Percentiles rank a stretch among this genome's conserved stretches.
These are phyloP conservation scores for Megaleporinus macrocephalus DNA, from an alignment of 2,113 vertebrate genomes.

Conservation along the genomic window DNA sequence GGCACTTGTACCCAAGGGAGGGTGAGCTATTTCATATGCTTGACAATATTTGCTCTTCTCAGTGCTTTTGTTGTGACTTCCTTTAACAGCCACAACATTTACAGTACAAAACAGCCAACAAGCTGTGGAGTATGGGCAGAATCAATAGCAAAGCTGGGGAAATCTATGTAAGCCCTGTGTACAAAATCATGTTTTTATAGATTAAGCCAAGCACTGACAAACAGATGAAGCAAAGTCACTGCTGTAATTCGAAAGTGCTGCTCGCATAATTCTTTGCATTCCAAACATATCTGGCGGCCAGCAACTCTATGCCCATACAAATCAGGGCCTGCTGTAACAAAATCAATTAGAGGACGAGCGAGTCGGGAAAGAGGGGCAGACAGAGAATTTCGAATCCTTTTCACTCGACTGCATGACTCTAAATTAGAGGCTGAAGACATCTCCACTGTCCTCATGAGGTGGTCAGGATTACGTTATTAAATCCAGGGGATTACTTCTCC, in stretches of 20 bases:
- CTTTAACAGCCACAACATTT: constrained; percentile 55
- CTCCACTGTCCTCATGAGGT: constrained; percentile 49
- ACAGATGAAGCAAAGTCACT: constrained; percentile 55
- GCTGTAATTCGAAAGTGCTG: not conserved
- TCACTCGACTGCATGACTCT: constrained; percentile 35
- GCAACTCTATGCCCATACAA: constrained; percentile 51
- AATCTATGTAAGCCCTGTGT: constrained; percentile 67
- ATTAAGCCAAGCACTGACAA: constrained; percentile 63
- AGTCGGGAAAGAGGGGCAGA: constrained; percentile 20
- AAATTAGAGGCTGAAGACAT: constrained; percentile 58
- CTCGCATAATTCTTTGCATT: constrained; percentile 63
- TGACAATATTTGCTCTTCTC: constrained; percentile 24
- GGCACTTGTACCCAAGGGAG: not conserved
- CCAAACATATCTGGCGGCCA: constrained; percentile 60
- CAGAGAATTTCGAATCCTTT: constrained; percentile 22
- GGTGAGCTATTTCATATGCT: constrained; percentile 2
- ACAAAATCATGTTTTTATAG: constrained; percentile 71
- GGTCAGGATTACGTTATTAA: constrained; percentile 62
- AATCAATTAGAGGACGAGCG: constrained; percentile 59
- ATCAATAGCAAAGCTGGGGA: constrained; percentile 66
- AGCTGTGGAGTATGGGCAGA: constrained; percentile 65
- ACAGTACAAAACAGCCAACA: constrained; percentile 63
- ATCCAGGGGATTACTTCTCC: constrained; percentile 52
- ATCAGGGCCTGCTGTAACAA: constrained; percentile 50
- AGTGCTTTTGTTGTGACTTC: not conserved